Base-by-base conservation (phyloP, 2,888 invertebrate species). In the Patella caerulea region DNA sequence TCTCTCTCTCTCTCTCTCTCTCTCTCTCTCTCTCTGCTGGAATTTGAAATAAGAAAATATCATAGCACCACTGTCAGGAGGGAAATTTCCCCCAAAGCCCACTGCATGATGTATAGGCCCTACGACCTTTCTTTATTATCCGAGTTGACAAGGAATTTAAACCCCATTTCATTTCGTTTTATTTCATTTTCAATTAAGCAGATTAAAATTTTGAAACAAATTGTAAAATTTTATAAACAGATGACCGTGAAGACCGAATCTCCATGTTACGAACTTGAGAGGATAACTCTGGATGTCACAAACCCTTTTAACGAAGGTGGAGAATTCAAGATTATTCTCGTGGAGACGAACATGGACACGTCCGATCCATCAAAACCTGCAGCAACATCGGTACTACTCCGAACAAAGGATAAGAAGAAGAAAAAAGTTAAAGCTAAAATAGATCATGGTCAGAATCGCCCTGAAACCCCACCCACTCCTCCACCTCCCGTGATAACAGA, bases 251-350 rank as follows among this genome's bases (percentile, higher is more conserved):
- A 89, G 76, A 86, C 86, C 72, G 89, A 90, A 77, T 85, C 90
- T 4, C 90, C 90, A 2, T 90, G 91, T 76, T 92, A 91, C 79
- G 89, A 90, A 76, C 82, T 91, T 73, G 84, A 88, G 74, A 87
- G 86, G 71, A 82, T 91, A 29, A 78, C 82, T 5, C 53, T 91
- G 9, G 86, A 87, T 7, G 85, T 92, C 24, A 86, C 84, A 34
- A 92, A 91, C 77, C 91, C 91, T 17, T 92, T 91, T 79, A 53
- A 81, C n/a, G 86, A 88, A 74, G 83, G 82, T 15, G 91, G 90
- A 15, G 86, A 85, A 45, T 92, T 92, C 84, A 81, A 86, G 11
- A 86, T 92, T 34, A 86, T 89, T 11, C 83, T 91, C 24, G 87
- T 91, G 11, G 91, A 92, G 78, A 85, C 86, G 53, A 84, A 83